Evolutionary conservation across 2,113 vertebrate species (phyloP).

Genomic region (Chrysochloris asiatica): DNA sequence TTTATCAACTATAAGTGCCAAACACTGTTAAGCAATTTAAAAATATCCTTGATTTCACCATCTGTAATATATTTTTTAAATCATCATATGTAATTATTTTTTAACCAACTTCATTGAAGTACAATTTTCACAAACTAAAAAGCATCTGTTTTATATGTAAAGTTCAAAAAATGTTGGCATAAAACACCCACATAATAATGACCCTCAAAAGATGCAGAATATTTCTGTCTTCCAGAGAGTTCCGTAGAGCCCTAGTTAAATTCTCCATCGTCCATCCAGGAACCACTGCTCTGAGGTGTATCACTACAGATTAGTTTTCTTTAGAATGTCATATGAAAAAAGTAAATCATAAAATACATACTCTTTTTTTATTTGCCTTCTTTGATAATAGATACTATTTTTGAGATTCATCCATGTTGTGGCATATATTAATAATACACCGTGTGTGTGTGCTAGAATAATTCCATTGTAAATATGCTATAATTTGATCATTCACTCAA

Average conservation of each 20-base stretch:
- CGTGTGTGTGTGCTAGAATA: not conserved
- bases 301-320: not conserved
- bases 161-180: not conserved
- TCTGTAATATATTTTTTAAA: too few relatives aligned
- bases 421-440: not conserved
- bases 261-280: too few relatives aligned
- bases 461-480: not conserved
- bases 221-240: not conserved
- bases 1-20: not conserved
- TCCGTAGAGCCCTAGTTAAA: not conserved
- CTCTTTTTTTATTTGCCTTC: not conserved
- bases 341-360: not conserved
- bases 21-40: not conserved
- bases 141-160: not conserved
- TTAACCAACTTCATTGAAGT: not conserved
- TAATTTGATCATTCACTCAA: not conserved
- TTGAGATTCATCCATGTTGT: not conserved
- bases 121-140: conserved; percentile 23
- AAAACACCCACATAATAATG: not conserved
- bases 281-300: too few relatives aligned
- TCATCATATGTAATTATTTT: not conserved
- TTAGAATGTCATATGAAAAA: not conserved
- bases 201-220: not conserved
- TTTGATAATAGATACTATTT: not conserved
- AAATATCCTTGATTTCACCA: not conserved